Conservation (phyloP, 2,113 vertebrate species). For the Zapus hudsonius region DNA sequence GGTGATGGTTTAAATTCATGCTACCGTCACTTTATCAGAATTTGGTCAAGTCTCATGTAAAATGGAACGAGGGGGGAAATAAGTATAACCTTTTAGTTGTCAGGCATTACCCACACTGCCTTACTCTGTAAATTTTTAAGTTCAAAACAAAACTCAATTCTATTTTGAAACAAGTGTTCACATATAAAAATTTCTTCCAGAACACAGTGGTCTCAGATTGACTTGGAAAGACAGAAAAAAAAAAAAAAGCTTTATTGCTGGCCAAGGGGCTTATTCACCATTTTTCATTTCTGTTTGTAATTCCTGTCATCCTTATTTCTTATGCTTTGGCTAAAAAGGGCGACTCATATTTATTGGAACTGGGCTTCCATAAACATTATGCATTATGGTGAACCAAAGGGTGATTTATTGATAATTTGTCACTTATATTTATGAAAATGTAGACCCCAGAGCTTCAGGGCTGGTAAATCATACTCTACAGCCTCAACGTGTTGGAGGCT, state of each 20-base stretch:
- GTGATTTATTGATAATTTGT: constrained; percentile 91
- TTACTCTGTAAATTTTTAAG: constrained; percentile 48
- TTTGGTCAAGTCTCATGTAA: neutral
- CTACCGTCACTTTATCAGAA: neutral
- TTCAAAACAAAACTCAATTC: constrained; percentile 64
- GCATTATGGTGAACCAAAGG: constrained; percentile 85
- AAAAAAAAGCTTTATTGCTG: constrained; percentile 62
- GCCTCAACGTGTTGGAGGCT: constrained; percentile 75
- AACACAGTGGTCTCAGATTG: constrained; percentile 63
- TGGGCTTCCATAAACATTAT: constrained; percentile 90
- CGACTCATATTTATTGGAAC: constrained; percentile 89
- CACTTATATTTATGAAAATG: constrained; percentile 89
- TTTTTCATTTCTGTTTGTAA: constrained; percentile 90
- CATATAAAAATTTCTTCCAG: constrained; percentile 46
- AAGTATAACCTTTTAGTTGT: constrained; percentile 47
- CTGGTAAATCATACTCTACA: constrained; percentile 88
- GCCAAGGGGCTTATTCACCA: constrained; percentile 75
- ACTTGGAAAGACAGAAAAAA: constrained; percentile 45
- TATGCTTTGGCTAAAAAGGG: constrained; percentile 87
- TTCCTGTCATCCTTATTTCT: constrained; percentile 88
- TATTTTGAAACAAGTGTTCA: constrained; percentile 59
- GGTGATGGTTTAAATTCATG: neutral
- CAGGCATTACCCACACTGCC: constrained; percentile 26
- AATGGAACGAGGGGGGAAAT: constrained; percentile 33
- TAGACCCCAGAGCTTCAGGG: constrained; percentile 82